Evolutionary conservation across 2,888 invertebrate species (phyloP).

Genomic region (Orthonychiurus folsomi): DNA sequence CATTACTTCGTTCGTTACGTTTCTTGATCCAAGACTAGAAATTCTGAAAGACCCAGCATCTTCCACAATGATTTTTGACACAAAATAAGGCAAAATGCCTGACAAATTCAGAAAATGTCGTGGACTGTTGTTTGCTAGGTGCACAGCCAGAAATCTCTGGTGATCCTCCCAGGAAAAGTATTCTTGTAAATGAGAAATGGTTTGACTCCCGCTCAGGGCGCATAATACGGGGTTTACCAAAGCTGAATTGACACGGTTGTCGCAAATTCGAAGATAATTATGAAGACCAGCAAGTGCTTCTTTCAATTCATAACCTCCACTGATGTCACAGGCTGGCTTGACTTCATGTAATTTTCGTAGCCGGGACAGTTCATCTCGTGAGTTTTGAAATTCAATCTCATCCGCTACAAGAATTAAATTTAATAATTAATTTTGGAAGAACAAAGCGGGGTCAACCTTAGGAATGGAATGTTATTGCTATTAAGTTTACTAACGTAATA

Average conservation of each 20-base stretch:
- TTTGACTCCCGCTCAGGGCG: background rate
- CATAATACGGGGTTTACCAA: slow-evolving; percentile 1
- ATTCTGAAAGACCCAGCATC: background rate
- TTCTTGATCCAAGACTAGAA: slow-evolving; percentile 6
- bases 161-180: slow-evolving; percentile 32
- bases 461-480: too few relatives aligned
- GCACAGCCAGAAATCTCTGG: slow-evolving; percentile 19
- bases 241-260: slow-evolving; percentile 13
- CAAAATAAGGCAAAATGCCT: slow-evolving; percentile 22
- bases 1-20: slow-evolving; percentile 2
- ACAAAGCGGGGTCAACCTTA: too few relatives aligned
- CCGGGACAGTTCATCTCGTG: background rate
- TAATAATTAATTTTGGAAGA: too few relatives aligned
- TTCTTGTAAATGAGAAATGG: background rate
- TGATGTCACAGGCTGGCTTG: background rate
- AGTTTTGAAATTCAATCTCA: background rate
- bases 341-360: background rate
- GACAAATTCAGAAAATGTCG: background rate
- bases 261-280: slow-evolving; percentile 16
- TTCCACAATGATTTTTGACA: slow-evolving; percentile 29
- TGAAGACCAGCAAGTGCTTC: slow-evolving; percentile 6
- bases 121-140: background rate
- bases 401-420: background rate
- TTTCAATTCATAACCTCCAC: slow-evolving; percentile 1
- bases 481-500: too few relatives aligned